phyloP scores from a whole-genome alignment of 2,113 vertebrate species.

The Natator depressus region DNA sequence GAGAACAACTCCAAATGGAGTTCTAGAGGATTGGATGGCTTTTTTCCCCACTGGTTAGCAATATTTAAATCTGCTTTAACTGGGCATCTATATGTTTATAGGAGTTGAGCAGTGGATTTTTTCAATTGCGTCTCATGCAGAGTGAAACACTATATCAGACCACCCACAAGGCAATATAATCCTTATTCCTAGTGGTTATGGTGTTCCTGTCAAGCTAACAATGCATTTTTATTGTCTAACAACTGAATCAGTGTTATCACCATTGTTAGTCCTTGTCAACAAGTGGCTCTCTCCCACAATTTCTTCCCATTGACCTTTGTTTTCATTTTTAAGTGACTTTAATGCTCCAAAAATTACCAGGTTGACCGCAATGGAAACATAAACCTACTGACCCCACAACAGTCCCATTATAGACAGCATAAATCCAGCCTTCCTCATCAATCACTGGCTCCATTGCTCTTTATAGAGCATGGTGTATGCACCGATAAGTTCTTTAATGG shows the following conservation, averaged over 20 bases:
- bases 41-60: neutral
- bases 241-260: neutral
- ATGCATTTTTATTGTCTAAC: neutral
- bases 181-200: neutral
- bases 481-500: no score
- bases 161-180: neutral
- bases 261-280: neutral
- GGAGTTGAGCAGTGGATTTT: neutral
- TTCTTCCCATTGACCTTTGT: neutral
- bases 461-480: no score
- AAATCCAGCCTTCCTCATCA: neutral
- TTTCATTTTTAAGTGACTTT: neutral
- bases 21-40: neutral
- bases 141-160: neutral
- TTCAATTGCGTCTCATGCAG: neutral
- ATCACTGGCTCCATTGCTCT: no score
- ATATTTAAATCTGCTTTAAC: neutral
- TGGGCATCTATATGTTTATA: neutral
- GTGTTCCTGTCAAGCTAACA: neutral
- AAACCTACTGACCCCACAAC: neutral
- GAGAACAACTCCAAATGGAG: neutral
- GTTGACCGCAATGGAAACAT: neutral
- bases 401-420: neutral
- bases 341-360: neutral
- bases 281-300: neutral